A percentile compares a stretch with the other conserved stretches of the same genome.
Evolutionary conservation across 2,113 vertebrate genomes (phyloP).

Genomic region (Colaptes auratus): DNA sequence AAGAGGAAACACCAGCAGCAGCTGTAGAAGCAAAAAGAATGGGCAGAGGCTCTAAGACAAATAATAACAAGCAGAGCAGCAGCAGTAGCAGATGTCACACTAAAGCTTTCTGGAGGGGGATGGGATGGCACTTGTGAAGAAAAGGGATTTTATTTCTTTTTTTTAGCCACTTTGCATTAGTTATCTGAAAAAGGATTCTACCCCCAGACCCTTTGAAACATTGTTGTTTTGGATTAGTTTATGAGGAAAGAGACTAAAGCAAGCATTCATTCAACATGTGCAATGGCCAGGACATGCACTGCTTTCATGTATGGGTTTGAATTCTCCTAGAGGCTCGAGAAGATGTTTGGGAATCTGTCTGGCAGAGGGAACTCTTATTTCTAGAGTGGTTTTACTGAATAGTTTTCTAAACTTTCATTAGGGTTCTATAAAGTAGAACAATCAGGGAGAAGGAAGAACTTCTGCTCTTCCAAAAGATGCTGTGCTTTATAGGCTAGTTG

Average conservation of each 20-base stretch:
- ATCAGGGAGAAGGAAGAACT: neutral
- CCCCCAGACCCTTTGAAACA: neutral
- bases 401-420: neutral
- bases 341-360: neutral
- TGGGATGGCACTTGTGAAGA: neutral
- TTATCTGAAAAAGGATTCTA: neutral
- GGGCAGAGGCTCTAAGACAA: conserved; percentile 62
- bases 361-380: neutral
- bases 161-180: neutral
- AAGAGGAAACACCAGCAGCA: conserved; percentile 69
- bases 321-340: neutral
- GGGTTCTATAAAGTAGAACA: neutral
- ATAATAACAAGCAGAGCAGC: conserved; percentile 58
- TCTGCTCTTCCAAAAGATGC: neutral
- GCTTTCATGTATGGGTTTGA: neutral
- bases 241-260: neutral
- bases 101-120: conserved; percentile 10
- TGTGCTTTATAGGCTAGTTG: neutral
- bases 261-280: neutral
- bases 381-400: neutral
- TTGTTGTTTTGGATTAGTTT: neutral
- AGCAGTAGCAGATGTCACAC: conserved; percentile 56
- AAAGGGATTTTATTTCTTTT: neutral
- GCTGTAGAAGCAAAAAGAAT: conserved; percentile 69
- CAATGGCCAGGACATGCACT: neutral